Evolutionary conservation across 2,888 invertebrate species (phyloP).

Genomic region (Zhengitettix transpicula): DNA sequence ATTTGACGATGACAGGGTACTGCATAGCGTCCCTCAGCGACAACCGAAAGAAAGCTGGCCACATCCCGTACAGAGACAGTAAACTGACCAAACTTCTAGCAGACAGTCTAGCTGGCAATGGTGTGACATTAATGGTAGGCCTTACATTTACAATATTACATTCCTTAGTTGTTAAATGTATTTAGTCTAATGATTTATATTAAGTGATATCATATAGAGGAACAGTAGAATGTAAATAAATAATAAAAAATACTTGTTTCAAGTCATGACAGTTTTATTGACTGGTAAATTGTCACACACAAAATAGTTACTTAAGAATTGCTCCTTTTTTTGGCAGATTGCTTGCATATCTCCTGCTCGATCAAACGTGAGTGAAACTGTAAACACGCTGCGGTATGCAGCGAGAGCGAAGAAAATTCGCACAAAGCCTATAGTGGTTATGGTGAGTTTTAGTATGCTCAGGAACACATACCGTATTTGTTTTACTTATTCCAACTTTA

Average conservation of each 20-base stretch:
- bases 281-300: no score
- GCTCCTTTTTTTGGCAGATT: slow-evolving; percentile 40
- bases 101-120: slow-evolving; percentile 85
- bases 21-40: slow-evolving; percentile 87
- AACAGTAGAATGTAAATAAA: no score
- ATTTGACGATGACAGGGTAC: slow-evolving; percentile 46
- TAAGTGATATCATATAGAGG: no score
- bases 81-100: slow-evolving; percentile 85
- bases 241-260: no score
- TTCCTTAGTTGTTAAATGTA: no score
- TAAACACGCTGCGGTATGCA: slow-evolving; percentile 85
- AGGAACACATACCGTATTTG: no score
- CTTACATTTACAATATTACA: no score
- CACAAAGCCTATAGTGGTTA: slow-evolving; percentile 82
- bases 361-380: slow-evolving; percentile 69
- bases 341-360: slow-evolving; percentile 85
- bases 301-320: no score
- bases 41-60: slow-evolving; percentile 52
- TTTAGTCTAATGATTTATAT: no score
- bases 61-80: slow-evolving; percentile 89
- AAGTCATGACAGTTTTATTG: no score
- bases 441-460: no score
- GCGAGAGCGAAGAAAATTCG: slow-evolving; percentile 82
- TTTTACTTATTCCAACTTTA: no score
- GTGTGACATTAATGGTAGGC: slow-evolving; percentile 81